Evolutionary conservation across 2,113 vertebrate species (phyloP).

Genomic region (Etheostoma spectabile): DNA sequence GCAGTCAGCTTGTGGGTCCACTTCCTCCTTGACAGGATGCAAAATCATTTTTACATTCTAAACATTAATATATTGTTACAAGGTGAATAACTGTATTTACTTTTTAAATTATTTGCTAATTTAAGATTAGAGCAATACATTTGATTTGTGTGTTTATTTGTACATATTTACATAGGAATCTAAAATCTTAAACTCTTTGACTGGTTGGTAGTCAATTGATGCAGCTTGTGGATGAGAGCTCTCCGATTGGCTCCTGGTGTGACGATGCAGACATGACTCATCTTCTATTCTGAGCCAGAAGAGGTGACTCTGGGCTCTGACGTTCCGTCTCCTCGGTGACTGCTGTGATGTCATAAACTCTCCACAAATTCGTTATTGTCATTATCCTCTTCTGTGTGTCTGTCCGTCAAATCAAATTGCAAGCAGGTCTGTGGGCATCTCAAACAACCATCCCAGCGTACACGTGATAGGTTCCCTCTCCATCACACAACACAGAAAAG

Average conservation of each 20-base stretch:
- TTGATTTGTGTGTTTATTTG: background rate
- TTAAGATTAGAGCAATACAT: background rate
- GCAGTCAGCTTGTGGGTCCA: no score
- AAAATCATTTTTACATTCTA: no score
- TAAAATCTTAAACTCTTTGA: background rate
- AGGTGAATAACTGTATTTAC: background rate
- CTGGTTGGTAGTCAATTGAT: conserved; percentile 29
- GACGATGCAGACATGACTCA: conserved; percentile 74
- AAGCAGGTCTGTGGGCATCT: conserved; percentile 1
- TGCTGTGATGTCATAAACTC: conserved; percentile 54
- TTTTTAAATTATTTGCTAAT: background rate
- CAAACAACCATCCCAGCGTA: conserved; percentile 4
- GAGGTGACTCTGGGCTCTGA: conserved; percentile 52
- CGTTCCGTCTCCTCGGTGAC: conserved; percentile 74
- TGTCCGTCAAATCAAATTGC: background rate
- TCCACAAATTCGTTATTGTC: background rate
- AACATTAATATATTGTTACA: background rate
- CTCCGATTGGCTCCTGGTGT: conserved; percentile 43
- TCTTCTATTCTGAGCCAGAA: conserved; percentile 67
- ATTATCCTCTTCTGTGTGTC: conserved; percentile 7
- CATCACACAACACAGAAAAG: conserved; percentile 2
- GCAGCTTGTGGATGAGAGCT: conserved; percentile 2
- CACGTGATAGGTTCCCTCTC: background rate
- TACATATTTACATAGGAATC: background rate
- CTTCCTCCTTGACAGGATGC: background rate